A percentile compares a stretch with the other conserved stretches of the same genome.
Evolutionary conservation across 2,113 vertebrate species (phyloP).

Genomic region (Jacana jacana): DNA sequence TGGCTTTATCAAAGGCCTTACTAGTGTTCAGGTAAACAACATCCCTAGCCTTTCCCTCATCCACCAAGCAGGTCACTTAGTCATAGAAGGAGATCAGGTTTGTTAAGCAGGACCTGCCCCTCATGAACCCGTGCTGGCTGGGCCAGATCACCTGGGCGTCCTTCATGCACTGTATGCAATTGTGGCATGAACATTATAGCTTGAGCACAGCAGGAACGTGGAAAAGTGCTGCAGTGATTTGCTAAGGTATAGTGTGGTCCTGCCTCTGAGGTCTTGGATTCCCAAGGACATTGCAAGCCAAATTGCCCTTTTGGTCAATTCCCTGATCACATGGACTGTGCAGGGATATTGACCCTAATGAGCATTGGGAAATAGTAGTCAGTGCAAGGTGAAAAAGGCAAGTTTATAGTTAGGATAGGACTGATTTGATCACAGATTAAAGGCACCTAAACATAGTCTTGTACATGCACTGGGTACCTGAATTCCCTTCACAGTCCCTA

Average conservation of each 20-base stretch:
- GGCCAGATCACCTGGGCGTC: no score
- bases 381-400: neutral
- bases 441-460: neutral
- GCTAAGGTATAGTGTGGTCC: accelerated
- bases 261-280: neutral
- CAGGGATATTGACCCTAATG: neutral
- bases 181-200: accelerated
- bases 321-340: neutral
- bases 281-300: neutral
- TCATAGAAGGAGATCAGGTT: no score
- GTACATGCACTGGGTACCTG: neutral
- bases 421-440: neutral
- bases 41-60: no score
- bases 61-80: no score
- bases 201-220: accelerated
- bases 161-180: no score
- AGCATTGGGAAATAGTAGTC: accelerated
- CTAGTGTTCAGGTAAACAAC: no score
- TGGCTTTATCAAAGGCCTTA: no score
- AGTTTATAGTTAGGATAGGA: neutral
- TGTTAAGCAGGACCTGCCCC: no score
- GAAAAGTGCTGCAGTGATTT: neutral
- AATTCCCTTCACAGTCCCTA: neutral
- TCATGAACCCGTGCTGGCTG: no score
- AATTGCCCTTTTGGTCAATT: neutral